Percentiles rank a stretch among this genome's conserved stretches.
Conservation (phyloP, 2,797 vertebrate species). For the Schizopygopsis malacanthus region DNA sequence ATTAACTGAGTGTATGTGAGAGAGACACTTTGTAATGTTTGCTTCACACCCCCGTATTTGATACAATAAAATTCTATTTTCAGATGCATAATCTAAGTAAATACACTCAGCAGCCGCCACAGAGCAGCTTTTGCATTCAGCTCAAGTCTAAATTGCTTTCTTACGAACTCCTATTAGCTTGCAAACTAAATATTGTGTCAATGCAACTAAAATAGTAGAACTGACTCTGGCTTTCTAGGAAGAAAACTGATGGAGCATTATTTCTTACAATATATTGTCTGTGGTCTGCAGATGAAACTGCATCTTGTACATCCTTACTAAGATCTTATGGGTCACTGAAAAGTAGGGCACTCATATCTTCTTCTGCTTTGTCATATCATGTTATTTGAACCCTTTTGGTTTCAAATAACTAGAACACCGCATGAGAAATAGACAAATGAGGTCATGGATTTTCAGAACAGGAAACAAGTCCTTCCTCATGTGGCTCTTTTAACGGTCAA, state of each 20-base stretch:
- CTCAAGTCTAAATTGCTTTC: slow-evolving; percentile 54
- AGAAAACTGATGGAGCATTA: slow-evolving; percentile 16
- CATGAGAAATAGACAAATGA: not conserved
- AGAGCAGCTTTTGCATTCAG: slow-evolving; percentile 57
- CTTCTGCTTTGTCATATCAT: not conserved
- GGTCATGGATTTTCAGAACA: not conserved
- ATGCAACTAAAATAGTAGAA: slow-evolving; percentile 51
- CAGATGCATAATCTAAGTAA: slow-evolving; percentile 55
- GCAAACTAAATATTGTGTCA: slow-evolving; percentile 60
- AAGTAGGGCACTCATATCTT: slow-evolving; percentile 2
- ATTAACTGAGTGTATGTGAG: slow-evolving; percentile 67
- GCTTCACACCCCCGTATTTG: slow-evolving; percentile 69
- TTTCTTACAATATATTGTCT: not conserved
- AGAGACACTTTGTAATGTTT: slow-evolving; percentile 66
- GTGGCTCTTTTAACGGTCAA: slow-evolving; percentile 7
- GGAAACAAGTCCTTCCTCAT: slow-evolving; percentile 5
- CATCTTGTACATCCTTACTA: not conserved
- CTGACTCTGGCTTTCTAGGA: slow-evolving; percentile 52
- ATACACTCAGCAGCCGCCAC: slow-evolving; percentile 37
- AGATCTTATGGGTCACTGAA: slow-evolving; percentile 2
- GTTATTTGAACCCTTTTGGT: not conserved
- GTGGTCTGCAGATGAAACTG: not conserved
- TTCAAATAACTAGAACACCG: not conserved
- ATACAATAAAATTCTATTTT: slow-evolving; percentile 63
- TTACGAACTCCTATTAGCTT: slow-evolving; percentile 64